Base-by-base conservation (phyloP, 2,113 vertebrate genomes). In the Ctenomys sociabilis region DNA sequence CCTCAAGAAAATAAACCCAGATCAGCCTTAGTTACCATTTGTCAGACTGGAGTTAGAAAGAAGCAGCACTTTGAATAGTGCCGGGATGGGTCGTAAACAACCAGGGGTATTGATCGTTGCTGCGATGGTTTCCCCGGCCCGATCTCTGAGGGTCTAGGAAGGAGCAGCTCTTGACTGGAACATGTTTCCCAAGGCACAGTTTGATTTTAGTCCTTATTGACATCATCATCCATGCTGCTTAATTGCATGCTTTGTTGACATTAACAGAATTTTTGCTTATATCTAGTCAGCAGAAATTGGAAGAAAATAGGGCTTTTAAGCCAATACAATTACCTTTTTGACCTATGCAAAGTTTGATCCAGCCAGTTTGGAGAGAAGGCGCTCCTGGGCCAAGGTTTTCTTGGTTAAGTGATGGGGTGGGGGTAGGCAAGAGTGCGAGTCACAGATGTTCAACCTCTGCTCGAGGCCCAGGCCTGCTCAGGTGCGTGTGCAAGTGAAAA, bases 201-300 rank as follows among this genome's bases (percentile, higher is more conserved):
- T 75, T 66, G 85, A 63, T 80, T 72, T 64, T 45, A 32, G 72
- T 37, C 84, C 37, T 3, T 22, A 30, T 37, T n/a, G 85, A 95
- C 40, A 59, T 91, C 87, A 70, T 86, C 0, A 1, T 22, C 63
- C 30, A 19, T 70, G 97, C 88, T 92, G 88, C 85, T 78, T 95
- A 91, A 93, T 90, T 89, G 94, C 73, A 26, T 88, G 64, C 75
- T 95, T 93, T 95, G 81, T 97, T 96, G 95, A 95, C 82, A 70
- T 49, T 94, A 92, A 97, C 92, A 96, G 70, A 83, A 81, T 85
- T 96, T 95, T 96, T 94, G 72, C 88, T 95, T 86, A 22, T 86
- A 85, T 97, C 72, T 92, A n/a, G 54, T 96, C 78, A 95, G 93
- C 94, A 97, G 73, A 96, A 96, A 96, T 92, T 16, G 54, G 45